A percentile compares a stretch with the other conserved stretches of the same genome.
Evolutionary conservation across 2,797 vertebrate genomes (phyloP).

Genomic region (Mergus octosetaceus): DNA sequence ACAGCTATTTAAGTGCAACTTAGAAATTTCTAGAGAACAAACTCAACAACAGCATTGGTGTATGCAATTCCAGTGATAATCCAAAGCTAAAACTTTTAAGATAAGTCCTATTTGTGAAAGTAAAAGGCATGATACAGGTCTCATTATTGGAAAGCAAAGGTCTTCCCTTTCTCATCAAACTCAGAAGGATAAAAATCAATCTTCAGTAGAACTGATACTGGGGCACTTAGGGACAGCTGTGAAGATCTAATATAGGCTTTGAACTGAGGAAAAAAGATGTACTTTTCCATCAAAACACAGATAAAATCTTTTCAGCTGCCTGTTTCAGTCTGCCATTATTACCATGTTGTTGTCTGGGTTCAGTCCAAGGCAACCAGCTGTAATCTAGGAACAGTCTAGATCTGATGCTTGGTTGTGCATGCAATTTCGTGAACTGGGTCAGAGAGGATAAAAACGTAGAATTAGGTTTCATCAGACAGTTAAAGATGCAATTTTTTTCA

Average conservation of each 20-base stretch:
- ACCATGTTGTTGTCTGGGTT: neutral
- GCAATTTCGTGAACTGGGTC: neutral
- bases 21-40: neutral
- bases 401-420: neutral
- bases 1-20: neutral
- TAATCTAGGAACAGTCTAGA: neutral
- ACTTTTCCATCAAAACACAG: neutral
- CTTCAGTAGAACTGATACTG: neutral
- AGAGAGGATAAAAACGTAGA: neutral
- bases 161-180: conserved; percentile 29
- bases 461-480: neutral
- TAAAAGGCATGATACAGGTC: neutral
- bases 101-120: neutral
- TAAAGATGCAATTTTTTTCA: neutral
- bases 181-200: conserved; percentile 18
- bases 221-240: neutral
- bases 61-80: conserved; percentile 6
- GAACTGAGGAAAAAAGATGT: neutral
- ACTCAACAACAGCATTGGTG: neutral
- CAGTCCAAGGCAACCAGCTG: neutral
- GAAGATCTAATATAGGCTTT: neutral
- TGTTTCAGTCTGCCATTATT: neutral
- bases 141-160: conserved; percentile 13
- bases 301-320: conserved; percentile 29
- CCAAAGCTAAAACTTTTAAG: neutral